Base-by-base conservation (phyloP, 2,888 invertebrate species). In the Colostygia pectinataria region DNA sequence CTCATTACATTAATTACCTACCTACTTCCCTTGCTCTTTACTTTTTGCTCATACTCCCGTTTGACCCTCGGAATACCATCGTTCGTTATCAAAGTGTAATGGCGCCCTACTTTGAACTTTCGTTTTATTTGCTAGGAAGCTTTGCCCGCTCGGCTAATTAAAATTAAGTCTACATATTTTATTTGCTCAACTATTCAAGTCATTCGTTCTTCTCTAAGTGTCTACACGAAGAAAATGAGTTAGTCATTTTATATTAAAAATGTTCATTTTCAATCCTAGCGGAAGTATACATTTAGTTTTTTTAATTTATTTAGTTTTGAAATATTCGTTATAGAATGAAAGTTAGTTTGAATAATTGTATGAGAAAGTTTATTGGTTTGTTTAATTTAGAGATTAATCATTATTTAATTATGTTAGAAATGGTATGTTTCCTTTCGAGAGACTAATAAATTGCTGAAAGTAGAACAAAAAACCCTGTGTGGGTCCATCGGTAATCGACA, bases 41-140 rank as follows among this genome's bases (percentile, higher is more conserved):
- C 70, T 72, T 80, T 84, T 84, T 83, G 70, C 68, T 82, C 68
- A 60, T 71, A 63, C 71, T 73, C 55, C 62, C 63, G 68, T 77
- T 77, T 74, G 71, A 74, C 79, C 77, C 79, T 78, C 48, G 39
- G 45, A 53, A 47, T 38, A 34, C 41, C 46, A 47, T 2, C 65
- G 70, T 69, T 74, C 65, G 61, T 71, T 77, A 76, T 76, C 67
- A 69, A 64, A 66, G 68, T 68, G 71, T 71, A 69, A 70, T 71
- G 71, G 69, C 65, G 62, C 71, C 69, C 71, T 71, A 68, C 65
- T 61, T 71, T 69, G 72, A 72, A 77, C 70, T 18, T 18, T 71
- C 64, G 68, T 74, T 76, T 74, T 74, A 69, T 80, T 80, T 69
- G 66, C 67, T 51, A 68, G 74, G 73, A 74, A 74, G 67, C 66